These are phyloP conservation scores for Calvadosia cruxmelitensis DNA, from an alignment of 30 jellyfish, hydroid and myxozoan genomes.

Conservation along the genomic window DNA sequence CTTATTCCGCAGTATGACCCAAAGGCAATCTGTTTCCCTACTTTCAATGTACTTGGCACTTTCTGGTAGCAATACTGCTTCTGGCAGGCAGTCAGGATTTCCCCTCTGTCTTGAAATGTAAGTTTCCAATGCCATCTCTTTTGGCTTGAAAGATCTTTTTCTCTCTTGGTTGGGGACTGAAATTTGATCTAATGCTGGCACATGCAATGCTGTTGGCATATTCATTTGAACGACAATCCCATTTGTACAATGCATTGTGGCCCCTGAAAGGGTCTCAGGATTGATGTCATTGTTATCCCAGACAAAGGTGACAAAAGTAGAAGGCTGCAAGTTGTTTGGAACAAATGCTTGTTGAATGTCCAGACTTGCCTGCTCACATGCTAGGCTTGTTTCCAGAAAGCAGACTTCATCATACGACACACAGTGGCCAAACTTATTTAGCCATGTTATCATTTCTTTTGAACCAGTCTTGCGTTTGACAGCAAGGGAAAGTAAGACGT, in stretches of 20 bases:
- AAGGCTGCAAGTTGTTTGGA: neutral
- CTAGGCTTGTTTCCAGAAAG: slow-evolving; percentile 2
- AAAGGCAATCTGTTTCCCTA: neutral
- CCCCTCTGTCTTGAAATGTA: neutral
- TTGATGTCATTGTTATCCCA: slow-evolving; percentile 29
- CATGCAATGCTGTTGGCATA: too few relatives aligned
- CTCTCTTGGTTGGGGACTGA: neutral
- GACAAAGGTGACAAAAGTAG: slow-evolving; percentile 11
- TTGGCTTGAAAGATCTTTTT: neutral
- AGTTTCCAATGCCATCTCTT: neutral
- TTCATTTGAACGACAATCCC: slow-evolving; percentile 12
- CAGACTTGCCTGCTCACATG: too few relatives aligned
- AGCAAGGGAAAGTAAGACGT: slow-evolving; percentile 4
- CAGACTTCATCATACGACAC: slow-evolving; percentile 20
- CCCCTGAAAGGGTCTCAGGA: slow-evolving; percentile 23
- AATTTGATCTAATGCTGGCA: too few relatives aligned
- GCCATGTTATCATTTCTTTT: slow-evolving; percentile 12
- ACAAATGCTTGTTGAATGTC: neutral
- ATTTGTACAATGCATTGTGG: slow-evolving; percentile 4
- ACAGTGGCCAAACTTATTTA: slow-evolving; percentile 28
- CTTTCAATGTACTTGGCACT: neutral
- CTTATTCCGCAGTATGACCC: neutral
- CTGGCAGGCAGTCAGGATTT: too few relatives aligned
- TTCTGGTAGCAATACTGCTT: too few relatives aligned
- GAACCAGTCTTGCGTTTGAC: slow-evolving; percentile 21